Evolutionary conservation across 2,113 vertebrate species (phyloP), one percentile per base, ranked within the genome.

Genomic region (Epinephelus moara): DNA sequence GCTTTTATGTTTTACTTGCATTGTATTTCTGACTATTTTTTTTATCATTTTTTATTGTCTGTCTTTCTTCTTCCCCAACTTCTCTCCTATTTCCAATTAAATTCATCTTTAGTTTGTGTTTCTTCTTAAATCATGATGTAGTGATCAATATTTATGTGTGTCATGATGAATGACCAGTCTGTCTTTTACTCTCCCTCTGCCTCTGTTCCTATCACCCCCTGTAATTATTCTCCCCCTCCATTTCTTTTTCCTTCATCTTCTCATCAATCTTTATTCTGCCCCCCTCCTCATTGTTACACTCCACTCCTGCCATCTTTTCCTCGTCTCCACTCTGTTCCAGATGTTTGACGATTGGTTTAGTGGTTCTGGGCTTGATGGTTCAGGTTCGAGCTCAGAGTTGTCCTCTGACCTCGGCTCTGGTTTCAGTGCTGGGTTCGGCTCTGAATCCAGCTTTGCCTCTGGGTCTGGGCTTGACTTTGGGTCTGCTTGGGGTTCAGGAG

Each of bases 301-400:
- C 50, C 73, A 15, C 49, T 61, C 70, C 80, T 42, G 21, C 55
- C 1, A 37, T 68, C 66, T 82, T 33, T 47, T 74, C 76, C 55
- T 7, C 60, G 70, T 49, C 74, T 82, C 77, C 72, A 23, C 72
- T 85, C 60, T 93, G 61, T 94, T 95, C 57, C 92, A 93, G 92
- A 91, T 94, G 69, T 78, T 92, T 92, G 88, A 93, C 77, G 94
- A 93, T 90, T 91, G 81, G 90, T 93, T 94, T 94, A 95, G 91
- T 94, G 92, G 89, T 75, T 95, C 94, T 93, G 93, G 87, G 55
- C 33, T 84, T n/a, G 87, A 78, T 23, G 90, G 40, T 56, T 93
- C 92, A 79, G 91, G 81, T 87, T 75, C 87, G 75, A 86, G 88
- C 62, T 88, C 93, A 84, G 90, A 78, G 53, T 70, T 80, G 47